Evolutionary conservation across 2,113 vertebrate species (phyloP), one percentile per base, ranked within the genome.

Genomic region (Nothobranchius kuhntae): DNA sequence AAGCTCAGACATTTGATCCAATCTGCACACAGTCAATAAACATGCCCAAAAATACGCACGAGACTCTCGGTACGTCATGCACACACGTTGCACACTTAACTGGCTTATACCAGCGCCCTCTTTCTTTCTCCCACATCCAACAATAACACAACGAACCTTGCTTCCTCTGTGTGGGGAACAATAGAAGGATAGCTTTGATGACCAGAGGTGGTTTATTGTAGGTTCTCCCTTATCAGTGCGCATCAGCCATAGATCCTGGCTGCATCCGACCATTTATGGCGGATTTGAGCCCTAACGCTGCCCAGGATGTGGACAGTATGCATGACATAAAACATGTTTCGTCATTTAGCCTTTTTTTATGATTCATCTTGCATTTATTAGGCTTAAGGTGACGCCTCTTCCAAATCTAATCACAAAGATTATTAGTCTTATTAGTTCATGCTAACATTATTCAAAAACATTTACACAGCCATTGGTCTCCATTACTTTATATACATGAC

Each of bases 161-260:
- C 78, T 91, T 93, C 92, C 93, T 92, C 82, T 81, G 75, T n/a
- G 21, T 60, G 71, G 73, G 61, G 90, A 92, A 93, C 93, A 93
- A 92, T 93, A 58, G 89, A 71, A 89, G 90, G 88, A 92, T 89
- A 84, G 86, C 92, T 93, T 93, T 93, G 92, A 92, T 92, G 90
- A 72, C 73, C 66, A 82, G 75, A 82, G 76, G 61, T 73, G 64
- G 78, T 87, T 87, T 90, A 77, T 77, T 75, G 81, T 70, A 84
- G 81, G 65, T 73, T 53, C 65, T 77, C 74, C 62, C 80, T 86
- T 85, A 84, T 87, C 84, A 35, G 77, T 17, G 61, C 75, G 72
- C 57, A 79, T 87, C 77, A 73, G 78, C 83, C 55, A 85, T 60
- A 74, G 75, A 85, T 87, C 85, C 73, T 63, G 68, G 56, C 77